phyloP scores from a whole-genome alignment of 2,113 vertebrate species.

The Phalacrocorax aristotelis region DNA sequence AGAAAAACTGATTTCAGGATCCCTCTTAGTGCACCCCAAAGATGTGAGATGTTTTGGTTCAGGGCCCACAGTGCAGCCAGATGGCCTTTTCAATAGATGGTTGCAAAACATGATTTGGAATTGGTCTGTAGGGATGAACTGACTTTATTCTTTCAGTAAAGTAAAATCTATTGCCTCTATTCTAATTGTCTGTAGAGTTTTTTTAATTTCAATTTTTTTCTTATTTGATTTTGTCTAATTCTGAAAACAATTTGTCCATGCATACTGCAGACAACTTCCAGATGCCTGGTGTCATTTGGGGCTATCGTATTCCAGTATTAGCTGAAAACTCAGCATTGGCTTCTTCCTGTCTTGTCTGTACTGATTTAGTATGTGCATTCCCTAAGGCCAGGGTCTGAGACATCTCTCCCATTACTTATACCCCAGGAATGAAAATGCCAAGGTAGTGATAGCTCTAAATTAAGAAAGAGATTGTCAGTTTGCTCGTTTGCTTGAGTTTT shows the following conservation, averaged over 20 bases:
- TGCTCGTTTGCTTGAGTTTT: not conserved
- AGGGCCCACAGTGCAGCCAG: not conserved
- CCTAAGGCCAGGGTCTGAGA: not conserved
- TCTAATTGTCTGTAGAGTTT: not conserved
- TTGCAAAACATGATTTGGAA: slow-evolving; percentile 6
- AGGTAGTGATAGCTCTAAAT: not conserved
- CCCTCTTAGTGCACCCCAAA: not conserved
- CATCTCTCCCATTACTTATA: not conserved
- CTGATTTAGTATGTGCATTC: not conserved
- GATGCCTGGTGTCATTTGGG: not conserved
- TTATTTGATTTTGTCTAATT: not conserved
- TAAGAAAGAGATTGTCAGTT: not conserved
- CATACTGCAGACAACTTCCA: not conserved
- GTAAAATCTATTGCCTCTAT: not conserved
- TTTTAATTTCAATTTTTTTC: not conserved
- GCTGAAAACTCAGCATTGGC: not conserved
- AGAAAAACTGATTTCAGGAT: not conserved
- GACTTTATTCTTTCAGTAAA: not conserved
- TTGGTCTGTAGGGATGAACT: not conserved
- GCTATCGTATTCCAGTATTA: not conserved
- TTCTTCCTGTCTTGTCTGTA: not conserved
- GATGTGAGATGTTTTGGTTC: not conserved
- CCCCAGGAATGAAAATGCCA: not conserved
- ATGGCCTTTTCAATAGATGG: not conserved
- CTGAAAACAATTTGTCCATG: not conserved